phyloP scores from a whole-genome alignment of 2,113 vertebrate species.

The Epinephelus moara region DNA sequence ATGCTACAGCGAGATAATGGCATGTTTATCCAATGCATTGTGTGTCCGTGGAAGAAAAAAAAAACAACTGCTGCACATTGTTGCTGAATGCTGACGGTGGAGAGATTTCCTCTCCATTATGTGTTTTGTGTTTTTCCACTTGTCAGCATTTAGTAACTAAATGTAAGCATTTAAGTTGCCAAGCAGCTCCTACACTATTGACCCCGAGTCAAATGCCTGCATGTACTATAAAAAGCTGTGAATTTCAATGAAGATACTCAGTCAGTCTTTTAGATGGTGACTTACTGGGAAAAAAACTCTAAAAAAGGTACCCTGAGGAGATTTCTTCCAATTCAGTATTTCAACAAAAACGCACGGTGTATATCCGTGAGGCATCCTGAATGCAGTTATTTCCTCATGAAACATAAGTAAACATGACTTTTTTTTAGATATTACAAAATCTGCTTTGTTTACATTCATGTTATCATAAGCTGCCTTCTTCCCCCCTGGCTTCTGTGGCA shows the following conservation, averaged over 20 bases:
- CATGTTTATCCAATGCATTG: neutral
- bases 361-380: neutral
- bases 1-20: constrained; percentile 19
- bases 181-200: neutral
- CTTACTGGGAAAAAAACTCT: neutral
- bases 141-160: neutral
- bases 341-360: neutral
- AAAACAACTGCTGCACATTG: no score
- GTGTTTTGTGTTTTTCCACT: neutral
- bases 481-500: no score
- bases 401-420: neutral
- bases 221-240: neutral
- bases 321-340: neutral
- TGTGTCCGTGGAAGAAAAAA: neutral
- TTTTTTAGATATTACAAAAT: neutral
- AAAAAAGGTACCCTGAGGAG: neutral
- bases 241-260: neutral
- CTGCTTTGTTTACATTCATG: neutral
- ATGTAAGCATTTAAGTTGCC: neutral
- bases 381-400: neutral
- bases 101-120: neutral
- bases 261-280: neutral
- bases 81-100: neutral
- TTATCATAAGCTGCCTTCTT: neutral
- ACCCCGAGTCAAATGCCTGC: neutral